These are phyloP conservation scores for Nanger granti DNA, from an alignment of 2,113 vertebrate species.

Conservation along the genomic window DNA sequence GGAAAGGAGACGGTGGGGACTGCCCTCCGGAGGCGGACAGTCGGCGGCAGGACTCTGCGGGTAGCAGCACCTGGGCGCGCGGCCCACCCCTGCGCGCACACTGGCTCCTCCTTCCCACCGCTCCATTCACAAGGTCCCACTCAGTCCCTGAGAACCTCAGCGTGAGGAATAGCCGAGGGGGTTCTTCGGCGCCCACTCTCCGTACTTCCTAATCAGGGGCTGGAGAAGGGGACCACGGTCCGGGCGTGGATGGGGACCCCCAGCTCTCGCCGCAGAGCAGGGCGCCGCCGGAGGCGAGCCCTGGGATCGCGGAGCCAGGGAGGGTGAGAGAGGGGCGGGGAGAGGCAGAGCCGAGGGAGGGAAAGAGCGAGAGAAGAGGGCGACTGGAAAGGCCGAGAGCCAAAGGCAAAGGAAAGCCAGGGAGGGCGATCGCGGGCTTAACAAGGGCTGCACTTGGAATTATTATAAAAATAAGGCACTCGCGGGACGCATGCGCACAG, in stretches of 20 bases:
- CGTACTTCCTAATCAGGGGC: background rate
- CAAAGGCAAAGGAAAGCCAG: background rate
- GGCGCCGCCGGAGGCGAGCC: background rate
- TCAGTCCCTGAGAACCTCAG: background rate
- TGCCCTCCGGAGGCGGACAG: background rate
- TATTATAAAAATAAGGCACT: background rate
- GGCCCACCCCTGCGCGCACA: background rate
- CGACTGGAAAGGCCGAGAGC: background rate
- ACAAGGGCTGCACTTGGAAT: background rate
- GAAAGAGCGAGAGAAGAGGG: background rate
- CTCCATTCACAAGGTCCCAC: background rate
- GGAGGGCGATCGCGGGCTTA: background rate
- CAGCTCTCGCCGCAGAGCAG: background rate
- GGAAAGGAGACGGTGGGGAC: background rate
- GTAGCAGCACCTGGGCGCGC: rapidly evolving
- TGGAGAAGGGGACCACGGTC: background rate
- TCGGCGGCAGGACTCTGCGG: rapidly evolving
- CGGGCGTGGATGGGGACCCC: background rate
- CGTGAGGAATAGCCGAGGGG: background rate
- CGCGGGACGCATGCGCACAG: too few relatives aligned
- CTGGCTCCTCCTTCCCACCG: background rate
- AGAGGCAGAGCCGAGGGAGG: background rate
- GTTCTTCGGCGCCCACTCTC: background rate
- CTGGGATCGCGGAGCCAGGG: background rate
- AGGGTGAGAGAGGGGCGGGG: background rate